A percentile compares a stretch with the other conserved stretches of the same genome.
These are phyloP conservation scores for Corvus cornix DNA, from an alignment of 2,113 vertebrate genomes.

Conservation along the genomic window DNA sequence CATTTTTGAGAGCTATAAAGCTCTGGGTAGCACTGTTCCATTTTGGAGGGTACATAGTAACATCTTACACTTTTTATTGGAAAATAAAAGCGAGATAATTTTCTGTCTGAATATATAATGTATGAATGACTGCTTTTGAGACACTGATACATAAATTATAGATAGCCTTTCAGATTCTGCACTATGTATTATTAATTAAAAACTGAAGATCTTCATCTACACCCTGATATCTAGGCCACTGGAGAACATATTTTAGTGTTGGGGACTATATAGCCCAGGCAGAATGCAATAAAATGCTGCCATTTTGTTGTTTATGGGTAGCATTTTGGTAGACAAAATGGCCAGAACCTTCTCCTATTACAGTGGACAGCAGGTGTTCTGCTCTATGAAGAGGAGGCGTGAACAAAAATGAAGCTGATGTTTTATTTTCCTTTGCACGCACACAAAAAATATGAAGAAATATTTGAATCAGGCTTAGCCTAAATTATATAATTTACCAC, in stretches of 20 bases:
- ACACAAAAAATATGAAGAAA: not conserved
- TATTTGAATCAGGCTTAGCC: not conserved
- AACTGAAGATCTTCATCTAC: conserved; percentile 65
- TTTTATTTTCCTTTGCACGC: not conserved
- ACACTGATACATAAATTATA: conserved; percentile 72
- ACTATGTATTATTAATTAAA: conserved; percentile 78
- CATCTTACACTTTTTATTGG: conserved; percentile 27
- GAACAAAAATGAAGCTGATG: not conserved
- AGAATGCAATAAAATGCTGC: not conserved
- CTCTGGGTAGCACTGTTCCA: not conserved
- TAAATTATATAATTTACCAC: not conserved
- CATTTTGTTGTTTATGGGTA: not conserved
- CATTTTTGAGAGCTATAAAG: not conserved
- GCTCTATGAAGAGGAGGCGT: not conserved
- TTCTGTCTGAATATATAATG: conserved; percentile 72
- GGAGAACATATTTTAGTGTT: not conserved
- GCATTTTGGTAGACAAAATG: not conserved
- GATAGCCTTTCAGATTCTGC: conserved; percentile 63
- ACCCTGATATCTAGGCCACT: conserved; percentile 45
- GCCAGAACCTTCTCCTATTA: not conserved
- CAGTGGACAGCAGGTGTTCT: not conserved
- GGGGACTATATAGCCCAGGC: not conserved
- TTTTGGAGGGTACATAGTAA: not conserved
- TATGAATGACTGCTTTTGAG: conserved; percentile 65
- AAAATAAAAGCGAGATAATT: conserved; percentile 64